phyloP scores from a whole-genome alignment of 2,888 invertebrate species.

The Orchestes rusci region DNA sequence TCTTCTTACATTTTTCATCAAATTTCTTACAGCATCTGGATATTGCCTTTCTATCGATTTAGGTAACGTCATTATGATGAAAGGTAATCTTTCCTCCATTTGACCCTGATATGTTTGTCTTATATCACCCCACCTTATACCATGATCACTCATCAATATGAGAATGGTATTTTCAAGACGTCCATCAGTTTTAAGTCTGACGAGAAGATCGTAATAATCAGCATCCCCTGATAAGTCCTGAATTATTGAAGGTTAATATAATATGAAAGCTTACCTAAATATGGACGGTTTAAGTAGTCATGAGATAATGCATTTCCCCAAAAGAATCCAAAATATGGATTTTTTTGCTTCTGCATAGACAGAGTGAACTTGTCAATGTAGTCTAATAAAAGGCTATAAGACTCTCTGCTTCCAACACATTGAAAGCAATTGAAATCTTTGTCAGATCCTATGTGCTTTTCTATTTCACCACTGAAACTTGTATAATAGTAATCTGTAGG shows the following conservation, averaged over 20 bases:
- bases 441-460: slow-evolving; percentile 58
- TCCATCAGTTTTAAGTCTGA: slow-evolving; percentile 46
- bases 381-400: slow-evolving; percentile 63
- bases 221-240: slow-evolving; percentile 52
- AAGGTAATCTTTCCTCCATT: slow-evolving; percentile 82
- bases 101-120: slow-evolving; percentile 77
- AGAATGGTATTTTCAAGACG: slow-evolving; percentile 61
- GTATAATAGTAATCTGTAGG: slow-evolving; percentile 83
- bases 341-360: slow-evolving; percentile 50
- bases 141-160: slow-evolving; percentile 80
- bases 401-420: slow-evolving; percentile 64
- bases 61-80: slow-evolving; percentile 68
- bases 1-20: slow-evolving; percentile 58
- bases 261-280: slow-evolving; percentile 53
- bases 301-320: slow-evolving; percentile 82
- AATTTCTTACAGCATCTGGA: slow-evolving; percentile 54
- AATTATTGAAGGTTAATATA: background rate
- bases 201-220: slow-evolving; percentile 53
- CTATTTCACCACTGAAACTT: slow-evolving; percentile 64
- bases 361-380: slow-evolving; percentile 60
- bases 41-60: slow-evolving; percentile 60
- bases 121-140: slow-evolving; percentile 79
- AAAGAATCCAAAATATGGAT: slow-evolving; percentile 71
- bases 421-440: slow-evolving; percentile 57
- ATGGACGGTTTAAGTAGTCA: slow-evolving; percentile 74